Conservation (phyloP, 2,797 vertebrate genomes). For the Sebastes paucispinis region DNA sequence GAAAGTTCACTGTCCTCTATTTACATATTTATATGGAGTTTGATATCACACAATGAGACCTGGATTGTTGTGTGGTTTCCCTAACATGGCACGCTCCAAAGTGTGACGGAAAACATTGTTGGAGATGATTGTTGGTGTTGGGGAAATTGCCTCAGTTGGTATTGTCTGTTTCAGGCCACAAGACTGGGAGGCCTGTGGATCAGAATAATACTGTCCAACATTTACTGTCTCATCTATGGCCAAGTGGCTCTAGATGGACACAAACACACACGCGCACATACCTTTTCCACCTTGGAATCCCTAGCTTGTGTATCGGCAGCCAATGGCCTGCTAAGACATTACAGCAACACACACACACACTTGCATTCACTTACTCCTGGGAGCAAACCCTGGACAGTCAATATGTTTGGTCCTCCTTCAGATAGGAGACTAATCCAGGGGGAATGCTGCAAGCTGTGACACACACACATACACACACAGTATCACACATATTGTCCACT, state of each 20-base stretch:
- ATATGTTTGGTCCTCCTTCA: conserved; percentile 84
- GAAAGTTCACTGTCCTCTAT: background rate
- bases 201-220: conserved; percentile 65
- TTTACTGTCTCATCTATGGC: conserved; percentile 71
- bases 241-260: conserved; percentile 68
- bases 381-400: conserved; percentile 82
- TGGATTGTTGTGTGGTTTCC: background rate
- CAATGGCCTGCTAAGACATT: conserved; percentile 68
- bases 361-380: conserved; percentile 72
- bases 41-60: background rate
- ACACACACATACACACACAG: background rate
- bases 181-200: conserved; percentile 61
- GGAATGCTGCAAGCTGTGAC: conserved; percentile 79
- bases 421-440: conserved; percentile 81
- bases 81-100: conserved; percentile 25
- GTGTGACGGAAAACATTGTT: conserved; percentile 49
- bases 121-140: conserved; percentile 46
- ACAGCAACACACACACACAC: conserved; percentile 52
- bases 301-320: conserved; percentile 75
- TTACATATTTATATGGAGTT: background rate
- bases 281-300: conserved; percentile 79
- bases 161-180: conserved; percentile 56
- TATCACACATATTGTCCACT: conserved; percentile 51
- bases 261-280: conserved; percentile 53
- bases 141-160: conserved; percentile 58